Evolutionary conservation across 2,113 vertebrate species (phyloP).

Genomic region (Chionodraco myersi): DNA sequence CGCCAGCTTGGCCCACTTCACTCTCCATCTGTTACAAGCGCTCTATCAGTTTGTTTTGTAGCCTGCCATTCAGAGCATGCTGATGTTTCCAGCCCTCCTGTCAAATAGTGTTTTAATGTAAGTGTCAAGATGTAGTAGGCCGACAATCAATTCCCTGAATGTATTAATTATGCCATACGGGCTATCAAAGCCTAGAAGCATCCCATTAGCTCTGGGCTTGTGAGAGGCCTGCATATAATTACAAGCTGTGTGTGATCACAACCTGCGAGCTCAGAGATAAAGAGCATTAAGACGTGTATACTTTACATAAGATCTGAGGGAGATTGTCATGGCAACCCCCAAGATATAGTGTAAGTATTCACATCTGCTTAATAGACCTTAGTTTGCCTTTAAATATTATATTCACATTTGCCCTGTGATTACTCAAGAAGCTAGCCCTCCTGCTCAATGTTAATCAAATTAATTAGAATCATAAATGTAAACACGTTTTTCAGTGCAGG

Average conservation of each 20-base stretch:
- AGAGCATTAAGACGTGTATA: constrained; percentile 24
- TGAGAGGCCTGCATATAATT: constrained; percentile 30
- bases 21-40: constrained; percentile 55
- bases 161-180: constrained; percentile 24
- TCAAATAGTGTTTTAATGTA: constrained; percentile 36
- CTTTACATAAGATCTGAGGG: constrained; percentile 38
- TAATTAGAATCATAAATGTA: neutral
- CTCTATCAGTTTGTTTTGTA: constrained; percentile 54
- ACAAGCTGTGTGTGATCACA: constrained; percentile 44
- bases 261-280: constrained; percentile 27
- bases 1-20: constrained; percentile 55
- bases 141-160: constrained; percentile 21
- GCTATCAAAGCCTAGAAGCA: constrained; percentile 36
- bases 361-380: constrained; percentile 20
- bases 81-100: constrained; percentile 19
- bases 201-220: constrained; percentile 30
- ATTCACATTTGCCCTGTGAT: constrained; percentile 8
- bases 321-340: constrained; percentile 39
- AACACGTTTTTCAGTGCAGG: constrained; percentile 1
- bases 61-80: constrained; percentile 27
- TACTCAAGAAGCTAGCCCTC: neutral
- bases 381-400: constrained; percentile 20
- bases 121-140: constrained; percentile 31
- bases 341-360: constrained; percentile 15
- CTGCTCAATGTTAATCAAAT: constrained; percentile 18